Percentiles rank a stretch among this genome's conserved stretches.
phyloP scores from a whole-genome alignment of 2,888 invertebrate genomes.

The Cheilosia vernalis region DNA sequence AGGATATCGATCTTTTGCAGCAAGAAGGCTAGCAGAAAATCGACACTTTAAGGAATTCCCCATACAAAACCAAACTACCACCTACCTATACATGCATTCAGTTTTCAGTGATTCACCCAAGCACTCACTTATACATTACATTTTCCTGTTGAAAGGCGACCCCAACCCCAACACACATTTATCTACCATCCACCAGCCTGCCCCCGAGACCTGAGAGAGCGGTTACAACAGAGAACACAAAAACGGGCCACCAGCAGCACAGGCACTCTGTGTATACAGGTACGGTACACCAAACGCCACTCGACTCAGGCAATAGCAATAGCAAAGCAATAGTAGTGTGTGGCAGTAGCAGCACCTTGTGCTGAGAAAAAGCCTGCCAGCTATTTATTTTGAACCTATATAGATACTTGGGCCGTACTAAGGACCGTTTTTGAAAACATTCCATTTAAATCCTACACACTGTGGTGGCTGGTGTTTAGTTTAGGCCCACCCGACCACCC shows the following conservation, averaged over 20 bases:
- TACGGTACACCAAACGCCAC: constrained; percentile 61
- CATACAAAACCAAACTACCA: constrained; percentile 53
- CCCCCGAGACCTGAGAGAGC: constrained; percentile 22
- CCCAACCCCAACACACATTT: constrained; percentile 20
- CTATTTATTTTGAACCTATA: constrained; percentile 73
- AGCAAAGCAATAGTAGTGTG: constrained; percentile 33
- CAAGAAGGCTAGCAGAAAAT: constrained; percentile 48
- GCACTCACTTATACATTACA: constrained; percentile 72
- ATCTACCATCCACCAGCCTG: not conserved
- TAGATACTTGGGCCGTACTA: constrained; percentile 31
- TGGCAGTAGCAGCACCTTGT: constrained; percentile 64
- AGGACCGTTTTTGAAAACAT: constrained; percentile 62
- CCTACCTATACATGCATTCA: constrained; percentile 70
- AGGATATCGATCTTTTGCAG: constrained; percentile 70
- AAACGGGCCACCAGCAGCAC: constrained; percentile 48
- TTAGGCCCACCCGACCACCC: constrained; percentile 7
- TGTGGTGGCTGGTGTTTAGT: constrained; percentile 26
- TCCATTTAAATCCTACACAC: constrained; percentile 69
- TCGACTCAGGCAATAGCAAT: constrained; percentile 22
- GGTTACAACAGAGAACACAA: constrained; percentile 65
- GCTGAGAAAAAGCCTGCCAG: constrained; percentile 68
- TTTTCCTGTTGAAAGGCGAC: constrained; percentile 70
- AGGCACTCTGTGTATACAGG: constrained; percentile 51
- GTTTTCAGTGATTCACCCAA: constrained; percentile 72
- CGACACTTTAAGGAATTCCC: constrained; percentile 73